A percentile compares a stretch with the other conserved stretches of the same genome.
Conservation (phyloP, 1,140 invertebrate species). For the Vanessa tameamea region DNA sequence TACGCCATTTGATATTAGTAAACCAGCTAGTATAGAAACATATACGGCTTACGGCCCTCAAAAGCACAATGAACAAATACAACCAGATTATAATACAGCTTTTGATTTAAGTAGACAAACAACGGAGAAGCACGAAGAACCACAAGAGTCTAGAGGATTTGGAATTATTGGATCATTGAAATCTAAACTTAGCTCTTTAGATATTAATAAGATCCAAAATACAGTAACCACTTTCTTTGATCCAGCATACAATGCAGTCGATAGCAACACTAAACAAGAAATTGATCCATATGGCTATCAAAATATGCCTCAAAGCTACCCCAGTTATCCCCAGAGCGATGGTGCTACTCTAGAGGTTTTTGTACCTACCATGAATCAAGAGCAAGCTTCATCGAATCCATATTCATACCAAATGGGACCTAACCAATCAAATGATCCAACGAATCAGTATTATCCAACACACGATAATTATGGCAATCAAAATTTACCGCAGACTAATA, state of each 20-base stretch:
- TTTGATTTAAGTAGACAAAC: constrained; percentile 68
- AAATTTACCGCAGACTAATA: constrained; percentile 3
- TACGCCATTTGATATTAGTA: constrained; percentile 46
- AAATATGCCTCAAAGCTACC: constrained; percentile 28
- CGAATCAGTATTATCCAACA: constrained; percentile 21
- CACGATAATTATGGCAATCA: constrained; percentile 10
- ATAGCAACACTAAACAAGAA: constrained; percentile 36
- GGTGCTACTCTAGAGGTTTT: constrained; percentile 40
- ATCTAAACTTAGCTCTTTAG: constrained; percentile 70
- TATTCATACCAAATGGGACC: constrained; percentile 19
- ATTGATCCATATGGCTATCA: constrained; percentile 35
- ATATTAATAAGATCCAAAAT: constrained; percentile 76
- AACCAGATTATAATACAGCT: constrained; percentile 52
- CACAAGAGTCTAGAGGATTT: constrained; percentile 58
- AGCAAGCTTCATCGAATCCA: constrained; percentile 10
- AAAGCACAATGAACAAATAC: constrained; percentile 27
- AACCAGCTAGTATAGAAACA: constrained; percentile 21
- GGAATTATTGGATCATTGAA: constrained; percentile 74
- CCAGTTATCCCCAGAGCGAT: constrained; percentile 36
- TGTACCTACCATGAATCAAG: constrained; percentile 34
- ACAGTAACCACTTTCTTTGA: constrained; percentile 77
- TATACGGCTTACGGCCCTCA: neutral
- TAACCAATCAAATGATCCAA: constrained; percentile 10
- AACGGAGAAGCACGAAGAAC: constrained; percentile 52
- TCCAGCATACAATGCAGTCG: constrained; percentile 61